These are phyloP conservation scores for Solea solea DNA, from an alignment of 2,113 vertebrate genomes.

Conservation along the genomic window DNA sequence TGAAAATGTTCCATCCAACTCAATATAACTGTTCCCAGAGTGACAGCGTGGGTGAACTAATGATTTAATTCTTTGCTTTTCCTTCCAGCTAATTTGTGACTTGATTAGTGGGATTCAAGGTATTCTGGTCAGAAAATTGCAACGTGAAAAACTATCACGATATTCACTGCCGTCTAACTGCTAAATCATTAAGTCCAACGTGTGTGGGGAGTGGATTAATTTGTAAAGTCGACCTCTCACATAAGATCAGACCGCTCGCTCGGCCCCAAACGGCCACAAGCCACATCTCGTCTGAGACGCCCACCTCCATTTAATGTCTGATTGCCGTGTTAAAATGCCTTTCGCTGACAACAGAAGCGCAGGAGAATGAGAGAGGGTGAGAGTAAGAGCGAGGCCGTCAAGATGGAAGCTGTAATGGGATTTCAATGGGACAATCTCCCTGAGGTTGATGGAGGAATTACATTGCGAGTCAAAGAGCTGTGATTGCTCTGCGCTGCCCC, in stretches of 20 bases:
- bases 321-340: constrained; percentile 71
- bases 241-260: constrained; percentile 44
- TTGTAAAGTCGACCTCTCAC: constrained; percentile 26
- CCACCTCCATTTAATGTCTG: constrained; percentile 47
- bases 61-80: background rate
- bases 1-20: too few species aligned
- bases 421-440: constrained; percentile 78
- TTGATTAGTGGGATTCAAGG: constrained; percentile 4
- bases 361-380: constrained; percentile 6
- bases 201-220: constrained; percentile 40
- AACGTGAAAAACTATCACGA: constrained; percentile 29
- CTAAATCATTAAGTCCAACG: constrained; percentile 45
- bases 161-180: constrained; percentile 19
- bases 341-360: constrained; percentile 66
- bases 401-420: constrained; percentile 75
- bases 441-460: constrained; percentile 65
- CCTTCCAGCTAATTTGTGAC: background rate
- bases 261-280: constrained; percentile 32
- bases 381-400: constrained; percentile 29
- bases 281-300: constrained; percentile 56
- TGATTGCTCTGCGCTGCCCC: constrained; percentile 67
- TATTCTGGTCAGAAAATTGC: constrained; percentile 7
- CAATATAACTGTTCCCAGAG: too few species aligned
- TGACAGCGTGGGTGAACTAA: too few species aligned
- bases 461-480: constrained; percentile 64